These are phyloP conservation scores for Sebastiscus albofasciatus DNA, from an alignment of 2,797 vertebrate species.

Conservation along the genomic window DNA sequence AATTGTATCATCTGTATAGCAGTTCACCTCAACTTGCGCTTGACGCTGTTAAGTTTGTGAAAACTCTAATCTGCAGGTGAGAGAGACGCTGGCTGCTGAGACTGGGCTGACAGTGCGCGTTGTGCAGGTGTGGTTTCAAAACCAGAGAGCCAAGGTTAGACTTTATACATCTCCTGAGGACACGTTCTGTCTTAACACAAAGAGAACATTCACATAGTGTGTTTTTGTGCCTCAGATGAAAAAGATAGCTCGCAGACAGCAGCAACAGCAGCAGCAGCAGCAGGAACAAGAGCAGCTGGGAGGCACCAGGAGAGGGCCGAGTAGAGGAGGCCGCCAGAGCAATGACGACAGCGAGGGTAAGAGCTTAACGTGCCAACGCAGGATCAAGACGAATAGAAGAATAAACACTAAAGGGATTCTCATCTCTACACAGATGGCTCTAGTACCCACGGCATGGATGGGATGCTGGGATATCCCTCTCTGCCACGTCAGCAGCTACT, in stretches of 20 bases:
- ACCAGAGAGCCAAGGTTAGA: slow-evolving; percentile 92
- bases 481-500: slow-evolving; percentile 89
- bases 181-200: not conserved
- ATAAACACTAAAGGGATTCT: slow-evolving; percentile 15
- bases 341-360: slow-evolving; percentile 92
- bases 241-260: slow-evolving; percentile 91
- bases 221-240: slow-evolving; percentile 86
- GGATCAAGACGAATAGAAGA: slow-evolving; percentile 51
- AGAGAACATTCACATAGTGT: not conserved
- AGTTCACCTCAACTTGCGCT: not conserved
- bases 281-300: slow-evolving; percentile 91
- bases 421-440: slow-evolving; percentile 80
- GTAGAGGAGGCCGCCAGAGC: slow-evolving; percentile 87
- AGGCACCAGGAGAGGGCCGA: slow-evolving; percentile 82
- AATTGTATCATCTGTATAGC: not conserved
- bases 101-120: slow-evolving; percentile 92
- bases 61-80: slow-evolving; percentile 79
- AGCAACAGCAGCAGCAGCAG: slow-evolving; percentile 89
- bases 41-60: not conserved
- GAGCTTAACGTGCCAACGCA: slow-evolving; percentile 3
- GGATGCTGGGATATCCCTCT: slow-evolving; percentile 87
- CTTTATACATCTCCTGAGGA: not conserved
- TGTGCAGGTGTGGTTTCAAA: slow-evolving; percentile 95
- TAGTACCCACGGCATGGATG: slow-evolving; percentile 89
- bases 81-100: slow-evolving; percentile 92